phyloP scores from a whole-genome alignment of 2,113 vertebrate genomes.

The Brachyhypopomus gauderio region DNA sequence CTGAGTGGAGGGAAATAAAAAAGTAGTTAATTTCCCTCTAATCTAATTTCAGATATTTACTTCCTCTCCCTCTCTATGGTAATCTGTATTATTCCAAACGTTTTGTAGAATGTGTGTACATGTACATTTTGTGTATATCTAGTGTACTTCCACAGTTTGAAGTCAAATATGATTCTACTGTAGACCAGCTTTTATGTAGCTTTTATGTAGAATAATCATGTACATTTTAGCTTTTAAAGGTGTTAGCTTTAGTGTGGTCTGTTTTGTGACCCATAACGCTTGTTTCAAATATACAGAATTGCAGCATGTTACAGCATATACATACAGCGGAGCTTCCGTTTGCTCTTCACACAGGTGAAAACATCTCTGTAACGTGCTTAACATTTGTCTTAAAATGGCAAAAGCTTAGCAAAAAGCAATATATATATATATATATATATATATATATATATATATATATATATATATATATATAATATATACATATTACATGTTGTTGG shows the following conservation, averaged over 20 bases:
- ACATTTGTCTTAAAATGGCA: background rate
- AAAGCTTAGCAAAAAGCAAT: background rate
- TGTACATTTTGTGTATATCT: no score
- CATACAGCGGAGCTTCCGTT: background rate
- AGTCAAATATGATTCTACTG: background rate
- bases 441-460: no score
- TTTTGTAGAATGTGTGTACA: no score
- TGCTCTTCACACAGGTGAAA: background rate
- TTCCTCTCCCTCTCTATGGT: background rate
- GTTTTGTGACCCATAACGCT: background rate
- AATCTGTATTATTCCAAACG: no score
- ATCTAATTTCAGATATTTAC: background rate
- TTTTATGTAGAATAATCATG: no score
- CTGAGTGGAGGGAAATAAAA: conserved; percentile 25
- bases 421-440: no score
- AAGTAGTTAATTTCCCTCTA: background rate
- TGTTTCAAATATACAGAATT: conserved; percentile 9
- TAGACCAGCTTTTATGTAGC: background rate
- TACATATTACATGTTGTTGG: background rate
- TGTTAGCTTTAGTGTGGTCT: background rate
- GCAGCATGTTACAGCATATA: conserved; percentile 20
- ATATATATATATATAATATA: no score
- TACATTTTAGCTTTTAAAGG: conserved; percentile 7
- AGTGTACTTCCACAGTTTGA: background rate
- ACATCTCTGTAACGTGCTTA: background rate